These are phyloP conservation scores for Benthosema pterotum DNA, from an alignment of 2,797 vertebrate genomes.

Conservation along the genomic window DNA sequence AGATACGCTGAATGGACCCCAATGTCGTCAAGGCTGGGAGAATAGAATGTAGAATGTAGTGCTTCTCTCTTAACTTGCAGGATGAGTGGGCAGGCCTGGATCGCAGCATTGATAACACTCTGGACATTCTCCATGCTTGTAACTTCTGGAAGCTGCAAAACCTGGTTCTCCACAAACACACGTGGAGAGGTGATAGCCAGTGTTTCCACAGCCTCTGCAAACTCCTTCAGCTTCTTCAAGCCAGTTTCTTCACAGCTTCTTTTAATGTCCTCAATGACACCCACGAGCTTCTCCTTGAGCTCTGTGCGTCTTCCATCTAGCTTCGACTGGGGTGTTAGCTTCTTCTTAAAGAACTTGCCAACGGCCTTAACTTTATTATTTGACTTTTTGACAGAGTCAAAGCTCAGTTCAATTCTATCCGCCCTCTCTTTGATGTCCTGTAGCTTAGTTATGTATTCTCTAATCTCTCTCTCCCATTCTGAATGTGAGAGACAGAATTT, in stretches of 20 bases:
- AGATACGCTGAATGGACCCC: constrained; percentile 67
- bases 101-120: constrained; percentile 44
- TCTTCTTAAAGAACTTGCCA: no score
- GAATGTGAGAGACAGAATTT: constrained; percentile 52
- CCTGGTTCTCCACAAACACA: constrained; percentile 57
- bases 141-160: constrained; percentile 36
- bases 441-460: constrained; percentile 57
- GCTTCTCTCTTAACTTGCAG: constrained; percentile 69
- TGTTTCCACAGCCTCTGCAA: constrained; percentile 74
- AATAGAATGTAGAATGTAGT: constrained; percentile 66
- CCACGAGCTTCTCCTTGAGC: constrained; percentile 64
- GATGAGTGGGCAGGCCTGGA: constrained; percentile 50
- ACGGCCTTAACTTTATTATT: no score
- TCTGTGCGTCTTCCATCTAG: no score
- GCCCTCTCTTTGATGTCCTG: constrained; percentile 63
- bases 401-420: constrained; percentile 21
- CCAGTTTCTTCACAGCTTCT: no score
- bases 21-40: constrained; percentile 64
- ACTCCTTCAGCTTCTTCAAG: constrained; percentile 61
- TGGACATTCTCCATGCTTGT: constrained; percentile 32
- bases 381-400: no score
- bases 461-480: constrained; percentile 60
- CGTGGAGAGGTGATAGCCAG: constrained; percentile 72
- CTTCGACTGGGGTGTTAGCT: no score
- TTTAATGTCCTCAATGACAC: constrained; percentile 56